These are phyloP conservation scores for Dromaius novaehollandiae DNA, from an alignment of 2,113 vertebrate genomes.

Conservation along the genomic window DNA sequence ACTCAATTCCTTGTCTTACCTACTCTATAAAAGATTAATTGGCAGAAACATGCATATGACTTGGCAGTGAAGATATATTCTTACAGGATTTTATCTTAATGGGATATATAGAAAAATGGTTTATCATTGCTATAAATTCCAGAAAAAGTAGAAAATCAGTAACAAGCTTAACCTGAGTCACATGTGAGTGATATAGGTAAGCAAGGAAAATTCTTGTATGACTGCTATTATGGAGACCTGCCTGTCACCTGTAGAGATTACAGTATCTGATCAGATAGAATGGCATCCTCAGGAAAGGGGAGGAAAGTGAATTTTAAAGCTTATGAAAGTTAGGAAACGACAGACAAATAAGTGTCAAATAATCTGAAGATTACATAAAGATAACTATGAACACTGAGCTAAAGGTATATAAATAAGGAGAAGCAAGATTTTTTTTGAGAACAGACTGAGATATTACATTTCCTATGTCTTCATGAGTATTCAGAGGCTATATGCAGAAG, in stretches of 20 bases:
- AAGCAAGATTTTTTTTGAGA: background rate
- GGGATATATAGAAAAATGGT: background rate
- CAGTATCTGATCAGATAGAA: background rate
- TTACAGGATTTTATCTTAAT: background rate
- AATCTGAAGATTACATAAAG: conserved; percentile 23
- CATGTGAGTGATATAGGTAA: background rate
- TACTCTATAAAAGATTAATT: background rate
- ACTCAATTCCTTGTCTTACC: background rate
- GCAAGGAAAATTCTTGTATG: background rate
- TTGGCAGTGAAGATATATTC: background rate
- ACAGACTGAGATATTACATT: background rate
- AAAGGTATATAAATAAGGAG: conserved; percentile 11
- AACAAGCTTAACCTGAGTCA: background rate
- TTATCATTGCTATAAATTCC: background rate
- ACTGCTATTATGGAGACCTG: background rate
- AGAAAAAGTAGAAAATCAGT: background rate
- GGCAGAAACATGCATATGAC: background rate
- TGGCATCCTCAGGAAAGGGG: background rate
- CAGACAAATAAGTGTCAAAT: background rate
- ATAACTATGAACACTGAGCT: background rate
- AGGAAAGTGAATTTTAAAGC: background rate
- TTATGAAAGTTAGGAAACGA: background rate
- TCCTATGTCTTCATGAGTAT: background rate
- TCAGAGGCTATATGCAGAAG: background rate
- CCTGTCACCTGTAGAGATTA: background rate